Percentiles rank a stretch among this genome's conserved stretches.
These are phyloP conservation scores for Eurytemora carolleeae DNA, from an alignment of 1,140 invertebrate species.

Conservation along the genomic window DNA sequence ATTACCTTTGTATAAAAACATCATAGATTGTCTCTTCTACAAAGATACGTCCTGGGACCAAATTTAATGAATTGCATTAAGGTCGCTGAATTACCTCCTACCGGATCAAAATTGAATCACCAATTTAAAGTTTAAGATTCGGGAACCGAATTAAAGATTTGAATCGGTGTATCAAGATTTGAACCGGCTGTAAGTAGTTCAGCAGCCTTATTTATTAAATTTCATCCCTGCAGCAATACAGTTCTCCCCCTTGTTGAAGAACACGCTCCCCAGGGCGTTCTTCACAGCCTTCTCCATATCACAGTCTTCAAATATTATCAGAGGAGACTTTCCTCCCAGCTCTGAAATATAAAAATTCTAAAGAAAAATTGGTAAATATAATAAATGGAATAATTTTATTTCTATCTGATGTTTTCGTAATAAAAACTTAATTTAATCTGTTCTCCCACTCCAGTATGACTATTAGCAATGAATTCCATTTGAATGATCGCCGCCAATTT, in stretches of 20 bases:
- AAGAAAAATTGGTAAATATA: too few relatives aligned
- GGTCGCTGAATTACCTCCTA: neutral
- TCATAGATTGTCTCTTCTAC: conserved; percentile 77
- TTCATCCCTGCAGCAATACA: conserved; percentile 65
- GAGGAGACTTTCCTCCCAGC: conserved; percentile 80
- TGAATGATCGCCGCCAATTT: too few relatives aligned
- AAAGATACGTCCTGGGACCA: conserved; percentile 55
- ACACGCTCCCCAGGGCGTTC: conserved; percentile 72
- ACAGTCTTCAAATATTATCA: conserved; percentile 79
- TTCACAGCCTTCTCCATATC: conserved; percentile 78
- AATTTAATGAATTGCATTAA: neutral
- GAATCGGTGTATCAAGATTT: too few relatives aligned
- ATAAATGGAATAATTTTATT: too few relatives aligned
- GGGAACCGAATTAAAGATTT: too few relatives aligned
- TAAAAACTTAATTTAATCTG: too few relatives aligned
- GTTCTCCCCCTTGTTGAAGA: conserved; percentile 97
- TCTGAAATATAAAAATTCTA: conserved; percentile 49
- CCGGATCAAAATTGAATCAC: neutral
- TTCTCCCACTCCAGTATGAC: too few relatives aligned
- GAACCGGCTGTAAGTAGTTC: too few relatives aligned
- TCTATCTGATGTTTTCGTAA: too few relatives aligned
- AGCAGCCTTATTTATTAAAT: neutral
- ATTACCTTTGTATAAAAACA: conserved; percentile 41
- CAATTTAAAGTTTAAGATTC: too few relatives aligned
- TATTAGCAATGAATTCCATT: too few relatives aligned